These are phyloP conservation scores for Heterochromis multidens DNA, from an alignment of 2,113 vertebrate species.

Conservation along the genomic window DNA sequence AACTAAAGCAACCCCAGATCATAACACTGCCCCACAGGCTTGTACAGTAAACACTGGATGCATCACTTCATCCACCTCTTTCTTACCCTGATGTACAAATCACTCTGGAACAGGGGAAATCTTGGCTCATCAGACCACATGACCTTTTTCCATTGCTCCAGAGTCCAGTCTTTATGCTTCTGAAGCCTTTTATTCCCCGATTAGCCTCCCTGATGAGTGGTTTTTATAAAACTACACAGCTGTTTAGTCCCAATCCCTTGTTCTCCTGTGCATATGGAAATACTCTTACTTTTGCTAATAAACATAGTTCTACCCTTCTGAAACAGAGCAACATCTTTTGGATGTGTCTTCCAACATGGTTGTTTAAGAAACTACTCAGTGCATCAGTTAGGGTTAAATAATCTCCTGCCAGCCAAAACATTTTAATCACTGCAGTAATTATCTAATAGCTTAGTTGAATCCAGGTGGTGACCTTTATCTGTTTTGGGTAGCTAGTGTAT, in stretches of 20 bases:
- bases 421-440: too few species aligned
- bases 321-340: too few species aligned
- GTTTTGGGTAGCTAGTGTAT: too few species aligned
- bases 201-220: not conserved
- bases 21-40: too few species aligned
- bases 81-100: not conserved
- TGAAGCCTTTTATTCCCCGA: not conserved
- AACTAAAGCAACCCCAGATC: not conserved
- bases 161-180: not conserved
- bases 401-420: too few species aligned
- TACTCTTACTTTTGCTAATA: not conserved
- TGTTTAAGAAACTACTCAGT: too few species aligned
- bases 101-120: not conserved
- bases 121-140: not conserved
- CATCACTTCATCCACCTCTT: not conserved
- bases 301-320: not conserved
- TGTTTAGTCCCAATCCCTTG: not conserved
- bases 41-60: not conserved
- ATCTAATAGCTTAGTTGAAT: too few species aligned
- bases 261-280: not conserved
- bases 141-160: not conserved
- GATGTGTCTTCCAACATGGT: too few species aligned
- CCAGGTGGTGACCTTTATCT: too few species aligned
- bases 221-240: not conserved
- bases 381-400: too few species aligned